These are phyloP conservation scores for Zaprionus lachaisei DNA, from an alignment of 1,140 invertebrate species.

Conservation along the genomic window DNA sequence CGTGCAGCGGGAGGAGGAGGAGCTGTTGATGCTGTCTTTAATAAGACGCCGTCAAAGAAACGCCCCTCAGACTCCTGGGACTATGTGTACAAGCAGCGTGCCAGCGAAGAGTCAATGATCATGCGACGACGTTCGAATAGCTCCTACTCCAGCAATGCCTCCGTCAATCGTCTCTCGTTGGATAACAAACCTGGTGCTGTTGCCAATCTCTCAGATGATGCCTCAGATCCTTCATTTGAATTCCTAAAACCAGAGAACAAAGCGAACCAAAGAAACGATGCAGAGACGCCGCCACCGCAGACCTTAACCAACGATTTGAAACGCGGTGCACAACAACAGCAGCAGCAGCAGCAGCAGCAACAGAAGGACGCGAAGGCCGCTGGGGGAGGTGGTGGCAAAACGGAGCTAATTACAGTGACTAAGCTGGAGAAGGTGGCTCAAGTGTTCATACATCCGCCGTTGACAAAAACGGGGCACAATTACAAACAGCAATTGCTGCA, in stretches of 20 bases:
- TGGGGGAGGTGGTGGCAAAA: background rate
- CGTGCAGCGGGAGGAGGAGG: conserved; percentile 5
- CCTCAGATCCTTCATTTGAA: conserved; percentile 67
- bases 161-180: conserved; percentile 83
- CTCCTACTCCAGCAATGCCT: conserved; percentile 91
- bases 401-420: conserved; percentile 85
- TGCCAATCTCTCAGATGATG: conserved; percentile 54
- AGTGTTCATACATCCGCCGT: conserved; percentile 87
- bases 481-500: conserved; percentile 87
- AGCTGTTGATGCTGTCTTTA: conserved; percentile 33
- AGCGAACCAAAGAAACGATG: conserved; percentile 67
- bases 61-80: conserved; percentile 86
- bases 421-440: conserved; percentile 88
- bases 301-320: conserved; percentile 72
- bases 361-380: conserved; percentile 25
- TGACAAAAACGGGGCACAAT: conserved; percentile 86
- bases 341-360: conserved; percentile 2
- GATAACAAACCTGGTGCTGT: conserved; percentile 54
- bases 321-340: background rate
- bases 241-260: conserved; percentile 76
- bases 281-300: conserved; percentile 34
- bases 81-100: conserved; percentile 86
- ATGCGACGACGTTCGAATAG: conserved; percentile 92
- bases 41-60: conserved; percentile 68
- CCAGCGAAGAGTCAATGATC: conserved; percentile 90